Evolutionary conservation across 2,113 vertebrate species (phyloP), one percentile per base, ranked within the genome.

Genomic region (Catharus fuscescens): DNA sequence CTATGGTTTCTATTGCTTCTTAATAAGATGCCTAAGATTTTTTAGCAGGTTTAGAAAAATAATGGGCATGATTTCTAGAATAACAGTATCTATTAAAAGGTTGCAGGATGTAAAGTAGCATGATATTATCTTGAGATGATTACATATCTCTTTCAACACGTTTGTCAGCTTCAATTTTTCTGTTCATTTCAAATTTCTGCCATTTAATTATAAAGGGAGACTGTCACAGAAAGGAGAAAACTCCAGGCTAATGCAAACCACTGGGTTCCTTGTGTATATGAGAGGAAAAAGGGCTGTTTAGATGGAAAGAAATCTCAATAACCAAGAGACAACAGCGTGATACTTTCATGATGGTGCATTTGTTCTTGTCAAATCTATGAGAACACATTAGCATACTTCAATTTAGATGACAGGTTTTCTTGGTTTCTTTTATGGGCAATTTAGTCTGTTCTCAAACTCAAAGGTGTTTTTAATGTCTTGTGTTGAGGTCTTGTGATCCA

Each of bases 1-100:
- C 59, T 87, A 5, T 83, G 69, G 14, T 70, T 94, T 94, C 62
- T 93, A 54, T 14, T 81, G 16, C 10, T 79, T 84, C 9, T 82
- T 88, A 85, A 92, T 89, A 94, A 91, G 40, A 61, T 52, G 65
- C 36, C 42, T 79, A 90, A 69, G 53, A 59, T 21, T 45, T 80
- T 96, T 94, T 92, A 95, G 47, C 65, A 80, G 69, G 62, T 93
- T 94, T 96, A 93, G 92, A 77, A 96, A 96, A 97, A 95, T 72
- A 96, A 89, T 26, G 61, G 19, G 40, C 20, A 79, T 84, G 80
- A 59, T 80, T 95, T 95, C 69, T 86, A 96, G 73, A 93, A 85
- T 88, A 95, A 32, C 14, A 52, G 76, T 70, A 71, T 90, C 70
- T 61, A 76, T 76, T 62, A 93, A 93, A 42, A 40, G 34, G 62